Percentiles rank a stretch among this genome's conserved stretches.
Evolutionary conservation across 2,113 vertebrate species (phyloP).

Genomic region (Anoura caudifer): DNA sequence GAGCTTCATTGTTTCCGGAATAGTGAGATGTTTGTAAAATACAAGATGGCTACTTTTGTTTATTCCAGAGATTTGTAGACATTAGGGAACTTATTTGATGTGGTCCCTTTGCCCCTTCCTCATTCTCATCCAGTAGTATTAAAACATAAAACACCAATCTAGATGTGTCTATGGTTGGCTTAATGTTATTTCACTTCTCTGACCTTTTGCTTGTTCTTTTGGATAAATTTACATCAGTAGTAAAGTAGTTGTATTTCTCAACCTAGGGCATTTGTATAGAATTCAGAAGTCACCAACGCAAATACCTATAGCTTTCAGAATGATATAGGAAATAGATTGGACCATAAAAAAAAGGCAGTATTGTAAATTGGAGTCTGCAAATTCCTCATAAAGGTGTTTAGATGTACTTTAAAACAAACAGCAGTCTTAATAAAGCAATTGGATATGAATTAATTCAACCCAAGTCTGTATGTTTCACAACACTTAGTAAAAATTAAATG

Average conservation of each 20-base stretch:
- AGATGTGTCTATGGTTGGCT: background rate
- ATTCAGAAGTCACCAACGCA: background rate
- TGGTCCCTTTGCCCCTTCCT: fast-evolving
- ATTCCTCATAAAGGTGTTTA: background rate
- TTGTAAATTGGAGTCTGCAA: background rate
- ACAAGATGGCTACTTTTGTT: background rate
- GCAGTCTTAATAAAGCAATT: background rate
- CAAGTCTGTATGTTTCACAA: background rate
- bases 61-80: background rate
- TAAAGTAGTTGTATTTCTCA: background rate
- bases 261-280: background rate
- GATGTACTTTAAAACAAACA: background rate
- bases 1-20: background rate
- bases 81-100: background rate
- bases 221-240: background rate
- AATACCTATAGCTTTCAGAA: background rate
- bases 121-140: background rate
- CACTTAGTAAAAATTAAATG: background rate
- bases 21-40: background rate
- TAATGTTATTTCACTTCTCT: background rate
- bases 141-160: background rate
- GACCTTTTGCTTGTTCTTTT: background rate
- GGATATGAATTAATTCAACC: background rate
- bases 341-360: background rate
- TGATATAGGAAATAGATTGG: background rate